These are phyloP conservation scores for Mycetomoellerius zeteki DNA, from an alignment of 1,140 invertebrate species.

Conservation along the genomic window DNA sequence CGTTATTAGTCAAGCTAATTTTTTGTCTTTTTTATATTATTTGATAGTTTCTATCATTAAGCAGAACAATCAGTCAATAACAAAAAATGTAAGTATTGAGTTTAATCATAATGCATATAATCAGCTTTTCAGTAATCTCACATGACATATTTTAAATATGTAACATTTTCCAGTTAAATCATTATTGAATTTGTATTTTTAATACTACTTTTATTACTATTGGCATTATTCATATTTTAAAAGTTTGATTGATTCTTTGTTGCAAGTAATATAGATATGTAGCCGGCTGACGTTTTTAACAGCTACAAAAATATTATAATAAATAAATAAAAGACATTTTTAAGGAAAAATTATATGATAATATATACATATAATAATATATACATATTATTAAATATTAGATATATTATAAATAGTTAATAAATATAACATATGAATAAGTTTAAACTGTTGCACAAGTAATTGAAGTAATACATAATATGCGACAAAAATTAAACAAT, in stretches of 20 bases:
- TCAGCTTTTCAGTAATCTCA: neutral
- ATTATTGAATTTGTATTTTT: neutral
- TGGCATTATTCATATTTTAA: neutral
- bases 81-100: neutral
- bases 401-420: neutral
- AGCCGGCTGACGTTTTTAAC: slow-evolving; percentile 40
- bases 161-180: neutral
- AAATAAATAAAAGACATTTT: neutral
- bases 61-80: neutral
- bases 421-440: neutral
- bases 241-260: neutral
- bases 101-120: neutral
- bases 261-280: slow-evolving; percentile 34
- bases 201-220: no score
- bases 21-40: neutral
- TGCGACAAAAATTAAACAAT: no score
- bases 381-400: neutral
- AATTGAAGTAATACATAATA: no score
- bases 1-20: neutral
- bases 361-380: no score
- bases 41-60: neutral
- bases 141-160: neutral
- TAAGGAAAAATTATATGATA: no score
- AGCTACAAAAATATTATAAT: slow-evolving; percentile 38
- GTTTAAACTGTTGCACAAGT: no score